Percentiles rank a stretch among this genome's conserved stretches.
phyloP scores from a whole-genome alignment of 2,113 vertebrate genomes.

The Physeter macrocephalus region DNA sequence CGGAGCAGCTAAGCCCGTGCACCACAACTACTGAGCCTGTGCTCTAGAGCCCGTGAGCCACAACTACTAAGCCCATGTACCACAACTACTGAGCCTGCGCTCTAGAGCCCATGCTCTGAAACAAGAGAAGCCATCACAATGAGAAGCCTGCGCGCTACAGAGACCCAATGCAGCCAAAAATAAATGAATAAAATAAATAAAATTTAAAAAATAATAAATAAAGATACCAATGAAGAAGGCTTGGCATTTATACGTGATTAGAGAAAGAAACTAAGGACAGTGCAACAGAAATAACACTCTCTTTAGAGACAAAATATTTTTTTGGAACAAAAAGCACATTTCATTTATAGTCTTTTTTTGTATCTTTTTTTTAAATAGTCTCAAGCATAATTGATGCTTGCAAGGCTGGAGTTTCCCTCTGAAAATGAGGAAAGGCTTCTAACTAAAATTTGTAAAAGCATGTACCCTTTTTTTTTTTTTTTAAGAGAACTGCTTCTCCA shows the following conservation, averaged over 20 bases:
- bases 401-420: not conserved
- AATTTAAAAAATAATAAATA: not conserved
- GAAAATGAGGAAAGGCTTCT: not conserved
- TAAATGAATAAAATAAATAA: too few species aligned
- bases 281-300: not conserved
- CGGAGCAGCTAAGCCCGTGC: too few species aligned
- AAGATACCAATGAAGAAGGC: not conserved
- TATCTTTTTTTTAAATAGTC: not conserved
- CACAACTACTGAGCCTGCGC: too few species aligned
- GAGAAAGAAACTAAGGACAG: not conserved
- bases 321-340: not conserved
- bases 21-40: too few species aligned
- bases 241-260: not conserved
- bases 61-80: too few species aligned
- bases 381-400: not conserved
- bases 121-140: too few species aligned
- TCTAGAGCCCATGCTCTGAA: too few species aligned
- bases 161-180: too few species aligned
- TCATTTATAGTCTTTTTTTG: not conserved
- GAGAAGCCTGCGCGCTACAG: too few species aligned
- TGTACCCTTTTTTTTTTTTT: not conserved
- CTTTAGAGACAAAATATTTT: not conserved
- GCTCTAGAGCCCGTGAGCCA: too few species aligned
- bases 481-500: not conserved
- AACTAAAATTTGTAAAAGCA: slow-evolving; percentile 19